Evolutionary conservation across 2,113 vertebrate genomes (phyloP), one percentile per base, ranked within the genome.

Genomic region (Pampusana beccarii): DNA sequence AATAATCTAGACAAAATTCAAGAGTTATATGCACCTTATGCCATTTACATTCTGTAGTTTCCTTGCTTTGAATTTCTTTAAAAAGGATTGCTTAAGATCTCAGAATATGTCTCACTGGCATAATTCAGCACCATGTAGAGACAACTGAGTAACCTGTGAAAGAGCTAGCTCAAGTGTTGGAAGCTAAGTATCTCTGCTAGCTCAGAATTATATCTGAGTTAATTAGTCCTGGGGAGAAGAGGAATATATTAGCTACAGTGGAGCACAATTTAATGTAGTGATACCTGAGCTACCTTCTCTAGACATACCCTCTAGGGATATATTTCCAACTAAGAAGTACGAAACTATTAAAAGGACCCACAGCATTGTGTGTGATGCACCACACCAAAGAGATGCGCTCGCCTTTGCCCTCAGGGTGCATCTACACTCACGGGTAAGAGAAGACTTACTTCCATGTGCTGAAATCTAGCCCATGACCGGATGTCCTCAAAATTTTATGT

Each of bases 141-240:
- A 70, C 42, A 66, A 7, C 62, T 44, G 64, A 74, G 64, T 42
- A 88, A 31, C 18, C 24, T 26, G 16, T 80, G 82, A 73, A 92
- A 74, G 34, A 60, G 24, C 42, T 79, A 61, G 62, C 23, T 71
- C 1, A 0, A 24, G 21, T 19, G n/a, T 36, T 80, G 75, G 72
- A 92, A 92, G 57, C 13, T 70, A 21, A 1, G 0, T n/a, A 66
- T 13, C 28, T 62, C 60, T 80, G 64, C 69, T 71, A 84, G 71
- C 38, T 89, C 26, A 62, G 51, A 86, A 84, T 64, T 70, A 21
- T 67, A 69, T 48, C 38, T 28, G 29, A 93, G 38, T 89, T 92
- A 89, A 92, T 91, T 79, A 92, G 89, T 75, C 64, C 53, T 82
- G 46, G 6, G 48, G 48, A 95, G 86, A 89, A 86, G 10, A 81